Base-by-base conservation (phyloP, 1,140 invertebrate genomes). In the Philopotamus ludificatus region DNA sequence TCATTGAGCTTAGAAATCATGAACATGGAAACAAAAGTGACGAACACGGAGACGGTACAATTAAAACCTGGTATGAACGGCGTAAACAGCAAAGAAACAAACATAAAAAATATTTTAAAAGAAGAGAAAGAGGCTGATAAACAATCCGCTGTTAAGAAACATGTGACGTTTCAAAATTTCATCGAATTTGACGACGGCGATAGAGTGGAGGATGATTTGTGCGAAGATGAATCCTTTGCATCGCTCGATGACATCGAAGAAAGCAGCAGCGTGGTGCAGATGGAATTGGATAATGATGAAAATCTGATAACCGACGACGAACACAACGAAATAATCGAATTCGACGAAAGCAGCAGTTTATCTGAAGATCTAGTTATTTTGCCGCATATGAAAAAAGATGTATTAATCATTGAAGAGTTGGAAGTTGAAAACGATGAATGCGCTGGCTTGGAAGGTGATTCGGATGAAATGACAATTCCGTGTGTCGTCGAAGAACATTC, bases 131-230 rank as follows among this genome's bases (percentile, higher is more conserved):
- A 16, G 28, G 54, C 26, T 18, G 64, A 58, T 18, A 23, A 2
- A 15, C 34, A 28, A 16, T 8, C 44, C 9, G 3, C 28, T 3
- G 45, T n/a, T 60, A 70, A 70, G 42, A 70, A 70, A 34, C 65
- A 62, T 45, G 68, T 70, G 20, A 70, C 68, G 59, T 70, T 70
- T 57, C 61, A 70, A 18, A 70, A 45, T 34, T 49, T 70, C 12
- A 70, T 70, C 28, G 62, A 64, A 25, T 70, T 70, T 21, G 68
- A 70, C 45, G 68, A 70, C 34, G 68, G 68, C 34, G 68, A 64
- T 25, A 64, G 61, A 34, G 22, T 67, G 9, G 57, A 70, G 21
- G 68, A 67, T 15, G 64, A 66, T 25, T 15, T 57, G 1, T 21
- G 28, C 10, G 64, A 63, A 8, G 68, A 70, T 9, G 64, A 70